Base-by-base conservation (phyloP, 2,113 vertebrate species). In the Notothenia rossii region DNA sequence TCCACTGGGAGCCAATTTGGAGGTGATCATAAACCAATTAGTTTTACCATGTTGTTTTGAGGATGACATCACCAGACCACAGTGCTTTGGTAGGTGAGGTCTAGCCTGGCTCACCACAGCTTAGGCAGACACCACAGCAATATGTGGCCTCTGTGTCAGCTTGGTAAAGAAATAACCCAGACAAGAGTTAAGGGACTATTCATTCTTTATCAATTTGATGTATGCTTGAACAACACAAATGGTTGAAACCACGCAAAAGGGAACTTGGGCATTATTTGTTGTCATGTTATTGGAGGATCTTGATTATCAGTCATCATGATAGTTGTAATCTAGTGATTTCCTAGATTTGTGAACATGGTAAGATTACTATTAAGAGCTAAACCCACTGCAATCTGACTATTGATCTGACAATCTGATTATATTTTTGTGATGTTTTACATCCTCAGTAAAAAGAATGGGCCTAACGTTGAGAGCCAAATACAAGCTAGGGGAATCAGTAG, bases 1-100 rank as follows among this genome's bases (percentile, higher is more conserved):
- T 84, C 88, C 77, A 51, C 62, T 36, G 72, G 81, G 86, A 91
- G 50, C 64, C 82, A 82, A 87, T 92, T 91, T 86, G 79, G 87
- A 90, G 84, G 75, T 81, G 89, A 92, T 89, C 83, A 81, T 75
- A 90, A 91, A 82, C 88, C 87, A 92, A 91, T 90, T 90, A 91
- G 80, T 56, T 72, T 70, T 51, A 14, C 43, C 59, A 73, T 82
- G 78, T 74, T 81, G 83, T 77, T 51, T 74, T 58, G 61, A 59
- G 69, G 61, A 73, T 88, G 89, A 92, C 89, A 83, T 91, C 88
- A 88, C 29, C 62, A 61, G 75, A 89, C 86, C 85, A 66, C 83
- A 83, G 60, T 63, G 75, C 62, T 79, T 36, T 17, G 33, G 70
- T 83, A 55, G 64, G 50, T 72, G 75, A 80, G 72, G 75, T 80